Percentiles rank a stretch among this genome's conserved stretches.
phyloP scores from a whole-genome alignment of 2,888 invertebrate genomes.

The Tricholauxania praeusta region DNA sequence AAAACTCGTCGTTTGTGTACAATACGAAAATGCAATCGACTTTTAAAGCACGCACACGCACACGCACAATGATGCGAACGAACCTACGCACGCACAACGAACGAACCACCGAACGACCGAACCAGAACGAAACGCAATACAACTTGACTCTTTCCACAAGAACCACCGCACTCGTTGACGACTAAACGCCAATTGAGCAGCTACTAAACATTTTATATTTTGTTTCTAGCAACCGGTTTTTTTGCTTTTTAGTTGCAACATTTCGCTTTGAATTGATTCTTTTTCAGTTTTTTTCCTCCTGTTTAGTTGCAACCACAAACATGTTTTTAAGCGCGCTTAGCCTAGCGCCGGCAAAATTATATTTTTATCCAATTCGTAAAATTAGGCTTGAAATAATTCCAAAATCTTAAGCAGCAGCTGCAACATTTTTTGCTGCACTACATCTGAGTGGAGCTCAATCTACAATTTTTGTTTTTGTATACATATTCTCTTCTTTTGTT shows the following conservation, averaged over 20 bases:
- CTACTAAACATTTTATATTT: background rate
- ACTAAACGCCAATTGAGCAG: slow-evolving; percentile 44
- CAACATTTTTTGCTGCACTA: background rate
- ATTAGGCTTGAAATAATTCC: too few species aligned
- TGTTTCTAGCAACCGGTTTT: slow-evolving; percentile 7
- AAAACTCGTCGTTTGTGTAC: too few species aligned
- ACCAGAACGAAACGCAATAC: background rate
- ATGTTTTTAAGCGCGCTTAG: too few species aligned
- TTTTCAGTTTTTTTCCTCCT: slow-evolving; percentile 8
- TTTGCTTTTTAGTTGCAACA: background rate
- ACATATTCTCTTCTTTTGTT: slow-evolving; percentile 17
- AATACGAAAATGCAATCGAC: too few species aligned
- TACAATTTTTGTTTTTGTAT: slow-evolving; percentile 22
- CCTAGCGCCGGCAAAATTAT: too few species aligned
- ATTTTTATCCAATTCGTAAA: too few species aligned
- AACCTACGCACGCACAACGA: background rate
- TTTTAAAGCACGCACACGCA: background rate
- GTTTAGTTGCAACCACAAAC: slow-evolving; percentile 25
- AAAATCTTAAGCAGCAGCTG: background rate
- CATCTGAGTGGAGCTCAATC: background rate
- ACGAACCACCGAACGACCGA: slow-evolving; percentile 1
- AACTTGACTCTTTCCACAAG: background rate
- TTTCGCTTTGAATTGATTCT: background rate
- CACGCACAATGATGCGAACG: background rate
- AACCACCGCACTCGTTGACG: slow-evolving; percentile 46